Evolutionary conservation across 2,797 vertebrate genomes (phyloP).

Genomic region (Dendrocincla tyrannina): DNA sequence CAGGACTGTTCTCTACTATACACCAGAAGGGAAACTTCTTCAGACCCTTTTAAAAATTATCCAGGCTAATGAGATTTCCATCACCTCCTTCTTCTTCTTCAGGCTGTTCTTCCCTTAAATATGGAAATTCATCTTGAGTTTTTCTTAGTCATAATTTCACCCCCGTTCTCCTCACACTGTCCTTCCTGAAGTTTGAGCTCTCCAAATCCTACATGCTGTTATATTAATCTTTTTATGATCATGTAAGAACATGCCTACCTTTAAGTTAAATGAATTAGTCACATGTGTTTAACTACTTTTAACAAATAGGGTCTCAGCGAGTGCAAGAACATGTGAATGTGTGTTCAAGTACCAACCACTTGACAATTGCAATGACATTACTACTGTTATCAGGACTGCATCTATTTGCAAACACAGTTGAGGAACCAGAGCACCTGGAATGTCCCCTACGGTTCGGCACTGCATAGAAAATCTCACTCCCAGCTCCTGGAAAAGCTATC

Average conservation of each 20-base stretch:
- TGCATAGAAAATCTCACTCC: not conserved
- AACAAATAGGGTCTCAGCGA: not conserved
- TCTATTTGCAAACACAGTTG: not conserved
- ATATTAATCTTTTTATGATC: not conserved
- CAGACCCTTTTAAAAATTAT: not conserved
- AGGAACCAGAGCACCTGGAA: not conserved
- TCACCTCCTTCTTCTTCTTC: not conserved
- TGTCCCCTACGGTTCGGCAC: not conserved
- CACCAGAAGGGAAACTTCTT: not conserved
- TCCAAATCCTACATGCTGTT: not conserved
- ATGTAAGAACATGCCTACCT: not conserved
- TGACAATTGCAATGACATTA: not conserved
- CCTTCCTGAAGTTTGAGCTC: not conserved
- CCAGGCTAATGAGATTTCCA: not conserved
- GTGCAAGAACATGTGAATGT: not conserved
- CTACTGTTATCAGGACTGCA: not conserved
- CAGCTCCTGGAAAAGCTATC: not conserved
- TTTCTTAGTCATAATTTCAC: not conserved
- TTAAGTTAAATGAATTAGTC: not conserved
- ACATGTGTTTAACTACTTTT: not conserved
- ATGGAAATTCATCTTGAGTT: not conserved
- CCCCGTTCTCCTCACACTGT: not conserved
- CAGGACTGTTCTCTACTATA: not conserved
- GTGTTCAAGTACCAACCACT: not conserved
- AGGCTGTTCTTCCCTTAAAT: not conserved